Evolutionary conservation across 2,113 vertebrate genomes (phyloP).

Genomic region (Enhydra lutris): DNA sequence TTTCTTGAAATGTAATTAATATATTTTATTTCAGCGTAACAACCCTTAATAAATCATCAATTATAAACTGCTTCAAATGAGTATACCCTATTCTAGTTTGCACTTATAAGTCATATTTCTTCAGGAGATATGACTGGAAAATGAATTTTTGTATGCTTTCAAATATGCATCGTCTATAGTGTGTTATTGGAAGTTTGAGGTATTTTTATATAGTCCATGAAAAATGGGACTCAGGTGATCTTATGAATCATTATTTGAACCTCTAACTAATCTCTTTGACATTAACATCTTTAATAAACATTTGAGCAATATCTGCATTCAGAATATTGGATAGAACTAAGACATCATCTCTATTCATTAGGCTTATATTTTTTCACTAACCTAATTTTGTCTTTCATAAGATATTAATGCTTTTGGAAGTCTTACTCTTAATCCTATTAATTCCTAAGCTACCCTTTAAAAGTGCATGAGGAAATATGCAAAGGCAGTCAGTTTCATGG

Average conservation of each 20-base stretch:
- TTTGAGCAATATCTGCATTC: conserved; percentile 44
- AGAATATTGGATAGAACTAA: conserved; percentile 41
- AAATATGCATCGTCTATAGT: not conserved
- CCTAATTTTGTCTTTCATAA: conserved; percentile 57
- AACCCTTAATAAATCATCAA: not conserved
- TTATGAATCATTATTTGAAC: conserved; percentile 45
- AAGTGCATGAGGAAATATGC: conserved; percentile 40
- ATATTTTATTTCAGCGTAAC: conserved; percentile 11
- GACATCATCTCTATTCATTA: conserved; percentile 57
- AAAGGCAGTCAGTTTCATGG: conserved; percentile 24
- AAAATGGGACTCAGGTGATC: conserved; percentile 29
- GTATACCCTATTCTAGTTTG: not conserved
- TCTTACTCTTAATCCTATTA: conserved; percentile 61
- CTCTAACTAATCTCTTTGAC: conserved; percentile 61
- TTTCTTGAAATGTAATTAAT: not conserved
- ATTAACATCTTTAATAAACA: conserved; percentile 66
- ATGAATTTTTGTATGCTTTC: not conserved
- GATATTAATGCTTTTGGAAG: conserved; percentile 61
- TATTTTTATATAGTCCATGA: conserved; percentile 47
- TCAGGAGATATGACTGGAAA: not conserved
- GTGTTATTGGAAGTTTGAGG: not conserved
- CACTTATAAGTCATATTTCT: not conserved
- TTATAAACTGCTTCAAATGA: not conserved
- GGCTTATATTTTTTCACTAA: conserved; percentile 66
- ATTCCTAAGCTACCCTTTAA: conserved; percentile 56